Evolutionary conservation across 2,797 vertebrate genomes (phyloP), one percentile per base, ranked within the genome.

Genomic region (Xiphorhynchus erythropygius): DNA sequence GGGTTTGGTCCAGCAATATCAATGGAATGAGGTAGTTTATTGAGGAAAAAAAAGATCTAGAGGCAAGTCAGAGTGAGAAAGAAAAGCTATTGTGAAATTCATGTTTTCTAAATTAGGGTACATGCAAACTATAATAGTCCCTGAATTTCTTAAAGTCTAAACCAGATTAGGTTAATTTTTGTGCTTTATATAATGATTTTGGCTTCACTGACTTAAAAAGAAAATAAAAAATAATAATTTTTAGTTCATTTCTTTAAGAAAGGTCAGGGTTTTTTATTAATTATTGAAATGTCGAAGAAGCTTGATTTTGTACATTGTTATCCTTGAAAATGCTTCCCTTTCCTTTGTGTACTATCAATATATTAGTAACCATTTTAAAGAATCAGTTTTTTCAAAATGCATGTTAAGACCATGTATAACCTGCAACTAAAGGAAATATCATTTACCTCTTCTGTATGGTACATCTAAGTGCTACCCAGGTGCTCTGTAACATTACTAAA

Each of bases 41-140:
- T 96, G 95, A 95, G 87, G 85, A 73, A 96, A 42, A 83, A 47
- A 19, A 96, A 93, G 76, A 93, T 93, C 80, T 47, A 96, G 87
- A 92, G 87, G 35, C 94, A 96, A 97, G 90, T 85, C 74, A 89
- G 55, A 88, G 18, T 53, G 46, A 39, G 76, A 84, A 94, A 94
- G 39, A 95, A 93, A 92, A 87, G 42, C 83, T 95, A 65, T 35
- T 71, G 39, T 41, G 59, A 93, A 94, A 87, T 59, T 32, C 16
- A 42, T 33, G 8, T 82, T 96, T 94, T 84, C 80, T 91, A 91
- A 96, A 94, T 89, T 57, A 94, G 71, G 41, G 78, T 57, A 42
- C 77, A 39, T 47, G 5, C 6, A 75, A 90, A 90, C 50, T 70
- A 73, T 84, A 89, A 83, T 88, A 90, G 95, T 69, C 55, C 46